Evolutionary conservation across 2,888 invertebrate species (phyloP).

Genomic region (Hermaeophaga mercurialis): DNA sequence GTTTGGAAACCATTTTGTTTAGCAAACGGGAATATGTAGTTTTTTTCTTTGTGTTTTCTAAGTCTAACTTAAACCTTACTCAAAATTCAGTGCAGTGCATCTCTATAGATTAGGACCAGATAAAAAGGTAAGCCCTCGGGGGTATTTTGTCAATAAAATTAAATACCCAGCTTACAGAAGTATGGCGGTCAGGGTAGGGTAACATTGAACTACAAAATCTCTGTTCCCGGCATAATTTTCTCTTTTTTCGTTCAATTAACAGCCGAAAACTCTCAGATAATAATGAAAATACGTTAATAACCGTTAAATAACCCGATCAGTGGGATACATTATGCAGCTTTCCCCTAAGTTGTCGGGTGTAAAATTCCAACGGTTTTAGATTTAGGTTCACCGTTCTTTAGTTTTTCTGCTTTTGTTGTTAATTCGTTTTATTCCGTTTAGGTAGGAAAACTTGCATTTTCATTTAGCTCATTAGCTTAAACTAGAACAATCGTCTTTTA

Average conservation of each 20-base stretch:
- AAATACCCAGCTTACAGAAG: slow-evolving; percentile 18
- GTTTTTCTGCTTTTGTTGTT: neutral
- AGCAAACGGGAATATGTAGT: slow-evolving; percentile 52
- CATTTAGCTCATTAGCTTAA: slow-evolving; percentile 8
- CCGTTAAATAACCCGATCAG: slow-evolving; percentile 5
- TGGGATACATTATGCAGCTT: slow-evolving; percentile 34
- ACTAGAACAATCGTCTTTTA: slow-evolving; percentile 14
- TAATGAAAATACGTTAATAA: slow-evolving; percentile 7
- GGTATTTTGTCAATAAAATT: slow-evolving; percentile 32
- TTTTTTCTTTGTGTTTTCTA: slow-evolving; percentile 39
- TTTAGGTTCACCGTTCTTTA: slow-evolving; percentile 4
- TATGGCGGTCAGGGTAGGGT: slow-evolving; percentile 26
- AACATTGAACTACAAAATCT: neutral
- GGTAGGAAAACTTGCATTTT: neutral
- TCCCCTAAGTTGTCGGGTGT: slow-evolving; percentile 36
- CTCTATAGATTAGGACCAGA: slow-evolving; percentile 32
- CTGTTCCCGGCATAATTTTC: neutral
- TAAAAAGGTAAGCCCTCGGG: slow-evolving; percentile 40
- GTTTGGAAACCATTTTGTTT: slow-evolving; percentile 58
- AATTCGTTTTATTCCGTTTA: neutral
- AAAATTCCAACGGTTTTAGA: slow-evolving; percentile 46
- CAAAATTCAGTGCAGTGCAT: slow-evolving; percentile 37
- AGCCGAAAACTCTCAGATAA: neutral
- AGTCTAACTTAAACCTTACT: slow-evolving; percentile 34
- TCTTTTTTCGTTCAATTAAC: neutral